Base-by-base conservation (phyloP, 2,888 invertebrate genomes). In the Dasypolia templi region DNA sequence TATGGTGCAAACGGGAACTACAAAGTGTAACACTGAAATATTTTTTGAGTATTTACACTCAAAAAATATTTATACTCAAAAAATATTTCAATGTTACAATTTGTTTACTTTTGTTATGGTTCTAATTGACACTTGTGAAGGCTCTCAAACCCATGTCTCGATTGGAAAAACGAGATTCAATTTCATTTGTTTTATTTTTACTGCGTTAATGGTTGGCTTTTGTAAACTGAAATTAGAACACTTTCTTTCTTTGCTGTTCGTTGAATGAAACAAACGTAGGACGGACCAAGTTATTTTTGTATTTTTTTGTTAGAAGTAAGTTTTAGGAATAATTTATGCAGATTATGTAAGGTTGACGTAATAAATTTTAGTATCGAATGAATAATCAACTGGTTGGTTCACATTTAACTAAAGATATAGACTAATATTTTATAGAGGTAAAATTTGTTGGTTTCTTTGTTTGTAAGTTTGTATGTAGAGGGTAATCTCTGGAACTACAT, bases 141-240 rank as follows among this genome's bases (percentile, higher is more conserved):
- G 26, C 14, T 62, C 22, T 63, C 19, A 22, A n/a, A 61, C 29
- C 11, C 3, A 51, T 39, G 12, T 35, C 53, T 46, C 14, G 12
- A 26, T 71, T 56, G 17, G 14, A 63, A 67, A 81, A 80, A 72
- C 53, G 59, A 49, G 58, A 55, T 66, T 72, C 51, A 49, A 61
- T 77, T 59, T 67, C 55, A 26, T 64, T 70, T 70, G 63, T 67
- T 70, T 81, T 56, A 72, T 59, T 77, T 77, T 70, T 19, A 42
- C 63, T 29, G 17, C 22, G 12, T 58, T 75, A 68, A 58, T 75
- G 42, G 56, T 69, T 49, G 19, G 44, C 56, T 62, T 62, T 72
- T 76, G 72, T 51, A 3, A n/a, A 75, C 64, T 66, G 32, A 76
- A 80, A 79, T 76, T 66, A 72, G 58, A 58, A 29, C n/a, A 44